These are phyloP conservation scores for Chloroceryle aenea DNA, from an alignment of 2,113 vertebrate species.

Conservation along the genomic window DNA sequence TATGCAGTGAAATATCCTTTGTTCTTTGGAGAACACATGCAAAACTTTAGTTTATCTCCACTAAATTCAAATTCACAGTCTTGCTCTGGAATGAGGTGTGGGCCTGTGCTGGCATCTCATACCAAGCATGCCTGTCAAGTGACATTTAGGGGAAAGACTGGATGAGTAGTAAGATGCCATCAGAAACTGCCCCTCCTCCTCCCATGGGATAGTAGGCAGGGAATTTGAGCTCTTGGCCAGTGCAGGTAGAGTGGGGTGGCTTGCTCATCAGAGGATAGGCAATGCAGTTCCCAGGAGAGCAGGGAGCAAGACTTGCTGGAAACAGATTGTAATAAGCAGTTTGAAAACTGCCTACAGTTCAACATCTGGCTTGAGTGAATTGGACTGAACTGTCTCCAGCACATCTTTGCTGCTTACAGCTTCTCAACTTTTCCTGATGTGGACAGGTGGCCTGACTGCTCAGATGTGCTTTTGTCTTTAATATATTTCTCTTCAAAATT, in stretches of 20 bases:
- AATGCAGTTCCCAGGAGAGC: background rate
- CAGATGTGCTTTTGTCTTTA: conserved; percentile 2
- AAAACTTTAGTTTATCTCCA: background rate
- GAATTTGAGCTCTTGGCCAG: background rate
- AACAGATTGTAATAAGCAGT: background rate
- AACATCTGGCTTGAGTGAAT: background rate
- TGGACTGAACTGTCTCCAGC: background rate
- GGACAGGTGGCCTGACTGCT: background rate
- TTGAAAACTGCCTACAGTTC: background rate
- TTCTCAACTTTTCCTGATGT: background rate
- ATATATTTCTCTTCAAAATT: background rate
- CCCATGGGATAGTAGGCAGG: background rate
- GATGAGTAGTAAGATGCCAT: background rate
- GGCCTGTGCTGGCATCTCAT: background rate
- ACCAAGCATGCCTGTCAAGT: background rate
- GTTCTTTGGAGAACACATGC: background rate
- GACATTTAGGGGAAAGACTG: background rate
- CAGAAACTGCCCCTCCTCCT: background rate
- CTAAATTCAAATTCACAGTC: background rate
- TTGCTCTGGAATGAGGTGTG: background rate
- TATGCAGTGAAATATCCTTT: background rate
- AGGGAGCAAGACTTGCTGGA: background rate
- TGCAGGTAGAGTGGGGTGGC: background rate
- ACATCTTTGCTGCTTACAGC: background rate
- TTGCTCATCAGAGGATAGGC: background rate